Base-by-base conservation (phyloP, 2,113 vertebrate species). In the Pelusios castaneus region DNA sequence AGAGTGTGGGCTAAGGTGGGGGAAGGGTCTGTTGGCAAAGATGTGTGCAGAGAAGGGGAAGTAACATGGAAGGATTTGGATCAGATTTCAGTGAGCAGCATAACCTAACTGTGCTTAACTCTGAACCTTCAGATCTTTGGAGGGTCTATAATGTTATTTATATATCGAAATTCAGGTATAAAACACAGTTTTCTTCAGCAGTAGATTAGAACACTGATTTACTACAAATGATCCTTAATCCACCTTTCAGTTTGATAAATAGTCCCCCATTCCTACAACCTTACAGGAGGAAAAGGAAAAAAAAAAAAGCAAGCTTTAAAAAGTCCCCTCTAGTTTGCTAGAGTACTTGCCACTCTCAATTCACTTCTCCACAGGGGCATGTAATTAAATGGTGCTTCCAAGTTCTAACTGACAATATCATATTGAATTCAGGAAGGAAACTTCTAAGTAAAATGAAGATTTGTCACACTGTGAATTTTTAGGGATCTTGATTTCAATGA, bases 401-500 rank as follows among this genome's bases (percentile, higher is more conserved):
- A 43, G 41, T 90, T 96, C 88, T 95, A 88, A 95, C 79, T 96
- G 92, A 88, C 92, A 97, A 70, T 88, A 89, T 94, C 38, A 82
- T 89, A 82, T 45, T 97, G 90, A 93, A 95, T 94, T 96, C 73
- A 92, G 43, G 92, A 97, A 97, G 90, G 77, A 96, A 95, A 97
- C 88, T 83, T 94, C 80, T 89, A 55, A 94, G 90, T 93, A 95
- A 97, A 97, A 97, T 85, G 81, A 25, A 95, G 84, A 95, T 94
- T 87, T 80, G 87, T 96, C 93, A 80, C 80, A 94, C 89, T 95
- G 88, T 0, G 85, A 97, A 88, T 96, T 94, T n/a, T 97, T 93
- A 96, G 90, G 85, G 11, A 96, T 89, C 80, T 92, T 97, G 90
- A 95, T 96, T 97, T 97, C 84, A 96, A 58, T 91, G 55, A 97